Base-by-base conservation (phyloP, 2,797 vertebrate species). In the Acanthurus leucopareius region DNA sequence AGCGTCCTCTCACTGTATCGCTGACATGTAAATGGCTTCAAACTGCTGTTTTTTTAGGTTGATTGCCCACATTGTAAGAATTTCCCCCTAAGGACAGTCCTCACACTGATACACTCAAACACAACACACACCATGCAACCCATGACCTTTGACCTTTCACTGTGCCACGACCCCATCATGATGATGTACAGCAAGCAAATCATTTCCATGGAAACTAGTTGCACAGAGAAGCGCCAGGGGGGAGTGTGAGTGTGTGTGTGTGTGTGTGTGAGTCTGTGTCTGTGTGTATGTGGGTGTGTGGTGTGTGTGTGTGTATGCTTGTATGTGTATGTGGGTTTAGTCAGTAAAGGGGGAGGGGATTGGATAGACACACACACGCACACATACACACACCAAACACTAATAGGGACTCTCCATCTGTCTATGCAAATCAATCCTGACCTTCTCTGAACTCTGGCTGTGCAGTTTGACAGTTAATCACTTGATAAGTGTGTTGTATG, bases 381-480 rank as follows among this genome's bases (percentile, higher is more conserved):
- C 54, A 57, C 68, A 74, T 60, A 70, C 32, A 77, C 79, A 75
- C 63, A 49, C 61, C 42, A 57, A 56, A 35, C 45, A 32, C 82
- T 90, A 91, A 86, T 88, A 87, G 25, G 82, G 81, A 60, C 82
- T 84, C 91, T 93, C 89, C 93, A 93, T 94, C 93, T 93, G 92
- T 90, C 90, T 89, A 92, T 93, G 91, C 91, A 93, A 93, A 94
- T 93, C 90, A 88, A 91, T 90, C 71, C 71, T 89, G 88, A 93
- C 92, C 93, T 90, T 88, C 87, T 75, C 22, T 91, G 91, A 94
- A 91, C 93, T 88, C 88, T 89, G 83, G 91, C 85, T 82, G 91
- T 86, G 87, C 88, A 85, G 88, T 92, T 91, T 92, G 92, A 92
- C 90, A 93, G 89, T 92, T 93, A 92, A 93, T 93, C 90, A 90